Evolutionary conservation across 2,888 invertebrate genomes (phyloP).

Genomic region (Chrysina gloriosa): DNA sequence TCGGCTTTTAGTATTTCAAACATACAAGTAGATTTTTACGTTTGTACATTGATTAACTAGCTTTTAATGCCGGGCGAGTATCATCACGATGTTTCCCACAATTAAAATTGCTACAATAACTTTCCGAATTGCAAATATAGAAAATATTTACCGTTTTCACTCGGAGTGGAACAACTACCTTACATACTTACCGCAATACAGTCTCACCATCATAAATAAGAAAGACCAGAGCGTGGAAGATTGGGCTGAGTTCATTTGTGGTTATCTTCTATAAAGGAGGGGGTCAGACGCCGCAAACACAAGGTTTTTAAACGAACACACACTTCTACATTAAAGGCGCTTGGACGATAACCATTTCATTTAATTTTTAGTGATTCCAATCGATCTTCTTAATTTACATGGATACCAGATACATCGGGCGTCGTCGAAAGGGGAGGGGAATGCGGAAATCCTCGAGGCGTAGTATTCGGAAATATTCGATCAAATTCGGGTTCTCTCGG

Average conservation of each 20-base stretch:
- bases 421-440: too few species aligned
- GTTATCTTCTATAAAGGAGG: constrained; percentile 44
- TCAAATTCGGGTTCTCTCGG: too few species aligned
- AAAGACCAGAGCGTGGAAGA: constrained; percentile 60
- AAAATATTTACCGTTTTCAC: neutral
- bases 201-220: constrained; percentile 53
- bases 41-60: too few species aligned
- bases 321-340: constrained; percentile 29
- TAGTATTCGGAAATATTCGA: too few species aligned
- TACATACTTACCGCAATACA: constrained; percentile 52
- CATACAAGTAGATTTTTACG: too few species aligned
- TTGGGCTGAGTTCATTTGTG: constrained; percentile 62
- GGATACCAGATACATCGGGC: too few species aligned
- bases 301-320: constrained; percentile 36
- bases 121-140: neutral
- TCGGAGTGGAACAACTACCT: constrained; percentile 1
- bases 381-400: neutral
- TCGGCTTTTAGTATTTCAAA: too few species aligned
- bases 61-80: too few species aligned
- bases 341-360: constrained; percentile 18
- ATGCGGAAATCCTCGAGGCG: too few species aligned
- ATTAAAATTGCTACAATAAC: constrained; percentile 22
- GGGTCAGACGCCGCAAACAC: constrained; percentile 27
- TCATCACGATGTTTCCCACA: neutral
- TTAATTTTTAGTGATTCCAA: too few species aligned